Base-by-base conservation (phyloP, 92 coral and sea anemone genomes). In the Heliopora coerulea region DNA sequence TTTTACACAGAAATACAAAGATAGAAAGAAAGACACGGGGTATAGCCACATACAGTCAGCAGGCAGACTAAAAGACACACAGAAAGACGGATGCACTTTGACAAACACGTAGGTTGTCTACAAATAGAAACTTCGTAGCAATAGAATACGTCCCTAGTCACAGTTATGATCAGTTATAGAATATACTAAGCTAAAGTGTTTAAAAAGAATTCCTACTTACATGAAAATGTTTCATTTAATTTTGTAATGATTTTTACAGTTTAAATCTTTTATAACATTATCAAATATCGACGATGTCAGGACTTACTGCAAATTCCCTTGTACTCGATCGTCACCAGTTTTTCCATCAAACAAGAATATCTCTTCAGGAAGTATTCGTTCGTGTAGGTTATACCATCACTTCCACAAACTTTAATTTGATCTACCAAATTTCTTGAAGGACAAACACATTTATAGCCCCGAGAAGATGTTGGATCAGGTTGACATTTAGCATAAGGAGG, bases 271-370 rank as follows among this genome's bases (percentile, higher is more conserved):
- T n/a, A n/a, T n/a, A n/a, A n/a, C n/a, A n/a, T n/a, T n/a, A n/a
- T n/a, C n/a, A n/a, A n/a, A n/a, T n/a, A n/a, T n/a, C n/a, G n/a
- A n/a, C n/a, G n/a, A n/a, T n/a, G n/a, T 37, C 12, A 12, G 42
- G n/a, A 56, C 97, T 78, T 82, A 92, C 97, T 88, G 35, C 97
- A 92, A 59, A 65, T 76, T 2, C 96, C 97, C 0, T 56, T 75
- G 41, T 83, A 83, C 44, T 81, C 77, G 1, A 86, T 87, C 59
- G 44, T 65, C 7, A 92, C 87, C 0, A 69, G 65, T 41, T 74
- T 89, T 20, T 79, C 85, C 82, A 79, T 86, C 8, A 67, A 35
- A 27, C 74, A 67, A 1, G 74, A 67, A 24, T 46, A 35, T 46
- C 54, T 35, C 29, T 74, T 83, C 48, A 92, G 75, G 44, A 80